Evolutionary conservation across 2,113 vertebrate genomes (phyloP).

Genomic region (Heterotis niloticus): DNA sequence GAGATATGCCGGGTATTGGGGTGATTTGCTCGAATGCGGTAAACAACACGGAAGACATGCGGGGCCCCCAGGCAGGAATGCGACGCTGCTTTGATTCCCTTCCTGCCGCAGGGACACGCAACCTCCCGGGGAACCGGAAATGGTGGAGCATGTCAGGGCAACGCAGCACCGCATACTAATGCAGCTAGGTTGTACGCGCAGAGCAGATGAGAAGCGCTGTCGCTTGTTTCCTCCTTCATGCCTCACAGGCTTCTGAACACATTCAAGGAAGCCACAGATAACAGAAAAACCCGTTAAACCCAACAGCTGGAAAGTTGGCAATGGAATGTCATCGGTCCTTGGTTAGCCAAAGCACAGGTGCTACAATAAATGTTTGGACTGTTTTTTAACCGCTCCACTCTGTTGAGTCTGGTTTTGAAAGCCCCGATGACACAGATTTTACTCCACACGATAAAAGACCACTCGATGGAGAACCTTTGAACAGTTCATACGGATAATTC

Average conservation of each 20-base stretch:
- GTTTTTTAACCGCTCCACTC: not conserved
- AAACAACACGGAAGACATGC: slow-evolving; percentile 1
- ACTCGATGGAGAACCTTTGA: slow-evolving; percentile 4
- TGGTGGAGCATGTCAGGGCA: too few relatives aligned
- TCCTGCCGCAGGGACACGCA: not conserved
- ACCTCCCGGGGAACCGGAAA: not conserved
- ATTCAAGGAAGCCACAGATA: not conserved
- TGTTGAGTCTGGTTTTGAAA: slow-evolving; percentile 4
- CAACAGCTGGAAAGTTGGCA: not conserved
- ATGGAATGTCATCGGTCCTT: not conserved
- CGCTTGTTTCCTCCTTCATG: not conserved
- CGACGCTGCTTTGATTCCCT: not conserved
- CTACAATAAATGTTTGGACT: slow-evolving; percentile 3
- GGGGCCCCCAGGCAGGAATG: not conserved
- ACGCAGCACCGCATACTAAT: not conserved
- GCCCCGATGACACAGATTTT: not conserved
- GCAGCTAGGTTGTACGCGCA: not conserved
- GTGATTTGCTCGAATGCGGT: not conserved
- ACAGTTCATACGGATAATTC: slow-evolving; percentile 10
- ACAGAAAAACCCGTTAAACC: not conserved
- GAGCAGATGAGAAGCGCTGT: not conserved
- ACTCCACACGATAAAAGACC: not conserved
- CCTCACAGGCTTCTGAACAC: not conserved
- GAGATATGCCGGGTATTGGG: not conserved
- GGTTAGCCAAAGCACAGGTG: not conserved